Conservation (phyloP, 2,888 invertebrate genomes). For the Hyles lineata region DNA sequence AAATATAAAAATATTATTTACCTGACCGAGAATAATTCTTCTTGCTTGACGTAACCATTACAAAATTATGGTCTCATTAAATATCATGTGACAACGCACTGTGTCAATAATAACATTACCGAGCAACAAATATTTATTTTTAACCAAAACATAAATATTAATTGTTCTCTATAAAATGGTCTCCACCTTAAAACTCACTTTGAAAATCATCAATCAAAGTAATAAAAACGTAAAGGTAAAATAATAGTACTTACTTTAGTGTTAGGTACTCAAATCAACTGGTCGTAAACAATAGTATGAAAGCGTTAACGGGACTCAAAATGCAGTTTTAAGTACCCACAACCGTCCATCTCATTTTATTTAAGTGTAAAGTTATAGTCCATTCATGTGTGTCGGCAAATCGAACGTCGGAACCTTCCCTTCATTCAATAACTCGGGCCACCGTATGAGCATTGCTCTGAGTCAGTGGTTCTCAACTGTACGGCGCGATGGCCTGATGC, state of each 20-base stretch:
- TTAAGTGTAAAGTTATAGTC: constrained; percentile 65
- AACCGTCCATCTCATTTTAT: constrained; percentile 18
- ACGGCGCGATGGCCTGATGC: no score
- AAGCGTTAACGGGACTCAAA: constrained; percentile 13
- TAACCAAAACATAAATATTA: background rate
- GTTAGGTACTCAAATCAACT: background rate
- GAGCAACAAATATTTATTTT: background rate
- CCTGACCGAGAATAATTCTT: no score
- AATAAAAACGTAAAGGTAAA: background rate
- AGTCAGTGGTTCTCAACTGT: no score
- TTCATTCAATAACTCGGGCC: constrained; percentile 58
- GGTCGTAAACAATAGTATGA: background rate
- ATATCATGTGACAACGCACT: background rate
- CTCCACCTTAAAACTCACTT: no score
- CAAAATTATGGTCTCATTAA: background rate
- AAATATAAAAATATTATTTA: no score
- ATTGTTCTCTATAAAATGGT: no score
- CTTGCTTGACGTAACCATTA: background rate
- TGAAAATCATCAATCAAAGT: background rate
- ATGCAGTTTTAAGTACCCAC: constrained; percentile 2
- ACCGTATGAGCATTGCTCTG: constrained; percentile 34
- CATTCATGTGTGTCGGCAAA: constrained; percentile 73
- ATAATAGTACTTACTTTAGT: background rate
- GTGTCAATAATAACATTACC: background rate
- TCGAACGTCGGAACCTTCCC: constrained; percentile 66